phyloP scores from a whole-genome alignment of 2,113 vertebrate species.

The Halichoerus grypus region DNA sequence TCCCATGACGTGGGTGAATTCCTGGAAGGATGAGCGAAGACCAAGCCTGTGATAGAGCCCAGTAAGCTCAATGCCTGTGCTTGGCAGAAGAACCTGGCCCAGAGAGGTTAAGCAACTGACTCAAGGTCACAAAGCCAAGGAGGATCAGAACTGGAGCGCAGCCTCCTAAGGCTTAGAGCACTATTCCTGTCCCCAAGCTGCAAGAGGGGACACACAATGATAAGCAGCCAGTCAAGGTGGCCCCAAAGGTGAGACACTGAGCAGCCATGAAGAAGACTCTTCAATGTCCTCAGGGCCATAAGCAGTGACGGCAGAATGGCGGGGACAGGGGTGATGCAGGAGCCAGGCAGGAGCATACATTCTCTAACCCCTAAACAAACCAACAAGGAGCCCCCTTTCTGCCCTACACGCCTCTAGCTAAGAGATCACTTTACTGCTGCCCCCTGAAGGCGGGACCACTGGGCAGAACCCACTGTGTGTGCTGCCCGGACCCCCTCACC shows the following conservation, averaged over 20 bases:
- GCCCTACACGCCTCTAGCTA: fast-evolving
- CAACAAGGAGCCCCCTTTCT: background rate
- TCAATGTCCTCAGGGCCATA: background rate
- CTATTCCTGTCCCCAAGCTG: background rate
- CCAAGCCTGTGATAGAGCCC: background rate
- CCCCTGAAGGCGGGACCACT: background rate
- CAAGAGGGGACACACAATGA: background rate
- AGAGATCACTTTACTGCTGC: background rate
- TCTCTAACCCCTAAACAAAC: background rate
- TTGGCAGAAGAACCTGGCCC: background rate
- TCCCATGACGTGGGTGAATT: background rate
- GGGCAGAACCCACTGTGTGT: background rate
- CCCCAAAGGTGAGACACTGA: background rate
- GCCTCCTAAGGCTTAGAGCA: background rate
- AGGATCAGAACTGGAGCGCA: background rate
- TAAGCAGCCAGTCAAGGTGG: background rate
- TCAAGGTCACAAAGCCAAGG: conserved; percentile 38
- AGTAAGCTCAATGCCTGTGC: background rate
- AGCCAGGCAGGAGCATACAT: background rate
- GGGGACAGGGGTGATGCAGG: background rate
- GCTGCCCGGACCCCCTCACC: background rate
- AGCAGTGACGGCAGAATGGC: background rate
- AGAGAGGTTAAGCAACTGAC: background rate
- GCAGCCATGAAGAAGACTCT: background rate
- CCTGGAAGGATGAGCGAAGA: background rate